A percentile compares a stretch with the other conserved stretches of the same genome.
These are phyloP conservation scores for Pammene fasciana DNA, from an alignment of 2,888 invertebrate species.

Conservation along the genomic window DNA sequence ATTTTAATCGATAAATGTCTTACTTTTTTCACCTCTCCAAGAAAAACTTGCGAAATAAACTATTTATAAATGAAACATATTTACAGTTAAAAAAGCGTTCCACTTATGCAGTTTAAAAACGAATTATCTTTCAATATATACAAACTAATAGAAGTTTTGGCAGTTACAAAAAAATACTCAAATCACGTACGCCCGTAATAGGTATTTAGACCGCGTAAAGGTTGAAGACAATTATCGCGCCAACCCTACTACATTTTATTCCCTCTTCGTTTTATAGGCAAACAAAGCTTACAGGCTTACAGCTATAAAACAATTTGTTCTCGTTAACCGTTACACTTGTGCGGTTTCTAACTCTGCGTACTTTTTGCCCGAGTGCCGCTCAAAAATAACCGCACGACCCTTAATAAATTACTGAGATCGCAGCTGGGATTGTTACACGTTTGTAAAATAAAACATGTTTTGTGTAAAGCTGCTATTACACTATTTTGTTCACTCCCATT, in stretches of 20 bases:
- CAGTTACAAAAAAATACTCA: too few species aligned
- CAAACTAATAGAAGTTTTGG: background rate
- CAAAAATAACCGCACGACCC: conserved; percentile 39
- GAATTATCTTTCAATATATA: background rate
- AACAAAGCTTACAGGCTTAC: conserved; percentile 18
- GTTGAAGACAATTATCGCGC: background rate
- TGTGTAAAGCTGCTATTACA: conserved; percentile 10
- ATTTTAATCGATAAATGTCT: too few species aligned
- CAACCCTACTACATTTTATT: conserved; percentile 10
- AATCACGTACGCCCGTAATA: background rate
- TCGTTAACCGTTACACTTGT: conserved; percentile 30
- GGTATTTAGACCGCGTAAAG: background rate
- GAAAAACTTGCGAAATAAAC: too few species aligned
- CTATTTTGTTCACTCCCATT: conserved; percentile 1
- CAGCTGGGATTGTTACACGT: conserved; percentile 29
- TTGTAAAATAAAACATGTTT: conserved; percentile 21
- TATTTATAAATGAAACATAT: too few species aligned
- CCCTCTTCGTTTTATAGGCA: background rate
- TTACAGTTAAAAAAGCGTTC: too few species aligned
- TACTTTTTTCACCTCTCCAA: too few species aligned
- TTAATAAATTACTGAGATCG: conserved; percentile 39
- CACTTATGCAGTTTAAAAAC: too few species aligned
- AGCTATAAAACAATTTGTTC: conserved; percentile 34
- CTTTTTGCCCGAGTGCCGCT: conserved; percentile 36
- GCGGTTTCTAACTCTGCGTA: conserved; percentile 29